Conservation (phyloP, 2,888 invertebrate species). For the Cryptophagus acutangulus region DNA sequence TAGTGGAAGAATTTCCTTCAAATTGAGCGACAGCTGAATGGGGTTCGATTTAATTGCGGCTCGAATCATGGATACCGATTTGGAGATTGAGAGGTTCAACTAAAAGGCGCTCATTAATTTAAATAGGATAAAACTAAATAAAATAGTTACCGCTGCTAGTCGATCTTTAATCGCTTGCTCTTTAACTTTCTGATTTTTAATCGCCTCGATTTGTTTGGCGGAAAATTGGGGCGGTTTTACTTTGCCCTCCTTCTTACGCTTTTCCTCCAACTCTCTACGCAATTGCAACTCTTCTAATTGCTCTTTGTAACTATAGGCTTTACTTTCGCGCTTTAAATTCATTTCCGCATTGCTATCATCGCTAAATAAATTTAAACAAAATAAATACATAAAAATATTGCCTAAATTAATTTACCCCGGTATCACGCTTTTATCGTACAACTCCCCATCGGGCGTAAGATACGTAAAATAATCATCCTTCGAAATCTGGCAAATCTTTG, state of each 20-base stretch:
- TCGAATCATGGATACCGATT: constrained; percentile 50
- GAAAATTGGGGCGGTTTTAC: constrained; percentile 67
- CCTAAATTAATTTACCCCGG: constrained; percentile 48
- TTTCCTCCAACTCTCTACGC: constrained; percentile 87
- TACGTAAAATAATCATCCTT: constrained; percentile 76
- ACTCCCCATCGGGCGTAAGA: constrained; percentile 80
- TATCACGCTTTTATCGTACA: constrained; percentile 83
- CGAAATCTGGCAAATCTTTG: constrained; percentile 65
- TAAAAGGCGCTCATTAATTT: constrained; percentile 27
- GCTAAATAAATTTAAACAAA: constrained; percentile 26
- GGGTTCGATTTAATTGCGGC: constrained; percentile 54
- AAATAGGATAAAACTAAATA: background rate
- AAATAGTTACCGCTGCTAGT: constrained; percentile 54
- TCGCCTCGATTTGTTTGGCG: constrained; percentile 87
- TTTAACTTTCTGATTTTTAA: constrained; percentile 79
- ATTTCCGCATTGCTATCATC: constrained; percentile 52
- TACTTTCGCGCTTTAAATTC: constrained; percentile 93
- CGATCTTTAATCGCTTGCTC: constrained; percentile 72
- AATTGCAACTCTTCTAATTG: constrained; percentile 92
- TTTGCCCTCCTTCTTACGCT: constrained; percentile 74
- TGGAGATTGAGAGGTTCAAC: constrained; percentile 45
- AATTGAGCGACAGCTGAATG: constrained; percentile 51
- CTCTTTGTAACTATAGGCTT: constrained; percentile 93
- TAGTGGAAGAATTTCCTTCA: constrained; percentile 54
- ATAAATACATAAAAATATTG: constrained; percentile 7